A percentile compares a stretch with the other conserved stretches of the same genome.
These are phyloP conservation scores for Amblyopsis hoosieri DNA, from an alignment of 2,797 vertebrate species.

Conservation along the genomic window DNA sequence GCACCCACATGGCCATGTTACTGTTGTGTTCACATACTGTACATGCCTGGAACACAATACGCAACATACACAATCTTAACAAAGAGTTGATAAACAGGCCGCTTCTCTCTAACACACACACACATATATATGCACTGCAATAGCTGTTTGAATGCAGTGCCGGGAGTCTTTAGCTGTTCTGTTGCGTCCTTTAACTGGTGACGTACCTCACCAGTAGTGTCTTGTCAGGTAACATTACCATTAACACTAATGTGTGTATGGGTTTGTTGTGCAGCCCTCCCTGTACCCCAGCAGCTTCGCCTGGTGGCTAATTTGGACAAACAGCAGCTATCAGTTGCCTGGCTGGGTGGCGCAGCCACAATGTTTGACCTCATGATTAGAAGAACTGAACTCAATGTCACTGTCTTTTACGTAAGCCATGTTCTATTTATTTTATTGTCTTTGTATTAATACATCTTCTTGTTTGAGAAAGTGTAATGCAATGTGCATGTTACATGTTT, in stretches of 20 bases:
- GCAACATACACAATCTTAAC: too few relatives aligned
- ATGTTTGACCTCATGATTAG: slow-evolving; percentile 75
- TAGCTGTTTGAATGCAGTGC: not conserved
- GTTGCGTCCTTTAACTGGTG: not conserved
- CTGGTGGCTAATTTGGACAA: slow-evolving; percentile 29
- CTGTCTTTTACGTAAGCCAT: slow-evolving; percentile 72
- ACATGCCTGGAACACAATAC: too few relatives aligned
- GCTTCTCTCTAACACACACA: too few relatives aligned
- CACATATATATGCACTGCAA: too few relatives aligned
- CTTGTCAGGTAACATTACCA: not conserved
- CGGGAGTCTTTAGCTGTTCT: not conserved
- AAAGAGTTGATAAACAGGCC: too few relatives aligned
- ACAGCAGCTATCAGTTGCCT: slow-evolving; percentile 71
- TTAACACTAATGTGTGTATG: not conserved
- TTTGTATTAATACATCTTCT: too few relatives aligned
- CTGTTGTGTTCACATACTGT: too few relatives aligned
- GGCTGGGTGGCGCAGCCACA: slow-evolving; percentile 61
- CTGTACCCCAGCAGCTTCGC: slow-evolving; percentile 63
- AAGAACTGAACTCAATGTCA: slow-evolving; percentile 72
- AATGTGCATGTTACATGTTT: too few relatives aligned
- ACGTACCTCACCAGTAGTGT: not conserved
- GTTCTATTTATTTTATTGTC: not conserved
- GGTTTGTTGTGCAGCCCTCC: slow-evolving; percentile 37
- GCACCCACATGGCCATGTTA: too few relatives aligned
- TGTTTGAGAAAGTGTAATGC: not conserved